A percentile compares a stretch with the other conserved stretches of the same genome.
phyloP scores from a whole-genome alignment of 2,113 vertebrate genomes.

The Rhombomys opimus region DNA sequence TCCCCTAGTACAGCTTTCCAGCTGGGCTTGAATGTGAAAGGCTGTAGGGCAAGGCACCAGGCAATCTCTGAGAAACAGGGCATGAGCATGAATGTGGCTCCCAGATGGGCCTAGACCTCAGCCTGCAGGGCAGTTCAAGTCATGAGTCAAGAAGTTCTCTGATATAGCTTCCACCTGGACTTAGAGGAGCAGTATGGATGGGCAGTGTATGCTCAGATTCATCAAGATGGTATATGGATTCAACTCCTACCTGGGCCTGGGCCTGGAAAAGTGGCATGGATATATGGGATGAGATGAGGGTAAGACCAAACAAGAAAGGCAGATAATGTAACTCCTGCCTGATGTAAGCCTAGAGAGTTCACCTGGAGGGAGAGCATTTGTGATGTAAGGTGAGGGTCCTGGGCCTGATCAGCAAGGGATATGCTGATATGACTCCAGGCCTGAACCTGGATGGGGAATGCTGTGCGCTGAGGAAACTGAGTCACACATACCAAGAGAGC shows the following conservation, averaged over 20 bases:
- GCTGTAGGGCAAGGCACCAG: neutral
- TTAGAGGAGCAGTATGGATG: neutral
- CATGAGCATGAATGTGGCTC: neutral
- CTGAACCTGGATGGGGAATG: neutral
- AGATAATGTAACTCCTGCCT: neutral
- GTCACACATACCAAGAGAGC: neutral
- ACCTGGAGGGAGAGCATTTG: neutral
- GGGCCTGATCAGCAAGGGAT: neutral
- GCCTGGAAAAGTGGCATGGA: neutral
- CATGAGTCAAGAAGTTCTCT: neutral
- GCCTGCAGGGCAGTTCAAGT: neutral
- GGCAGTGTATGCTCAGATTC: neutral
- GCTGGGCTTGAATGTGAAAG: neutral
- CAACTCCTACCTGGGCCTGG: neutral
- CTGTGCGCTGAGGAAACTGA: neutral
- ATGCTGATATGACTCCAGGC: neutral
- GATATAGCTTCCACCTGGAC: neutral
- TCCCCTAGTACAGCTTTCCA: too few species aligned
- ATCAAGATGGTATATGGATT: neutral
- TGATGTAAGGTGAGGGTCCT: neutral
- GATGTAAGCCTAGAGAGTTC: neutral
- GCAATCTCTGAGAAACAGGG: neutral
- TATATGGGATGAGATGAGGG: neutral
- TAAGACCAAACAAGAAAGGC: neutral
- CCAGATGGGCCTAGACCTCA: neutral